Evolutionary conservation across 2,113 vertebrate species (phyloP).

Genomic region (Cynocephalus volans): DNA sequence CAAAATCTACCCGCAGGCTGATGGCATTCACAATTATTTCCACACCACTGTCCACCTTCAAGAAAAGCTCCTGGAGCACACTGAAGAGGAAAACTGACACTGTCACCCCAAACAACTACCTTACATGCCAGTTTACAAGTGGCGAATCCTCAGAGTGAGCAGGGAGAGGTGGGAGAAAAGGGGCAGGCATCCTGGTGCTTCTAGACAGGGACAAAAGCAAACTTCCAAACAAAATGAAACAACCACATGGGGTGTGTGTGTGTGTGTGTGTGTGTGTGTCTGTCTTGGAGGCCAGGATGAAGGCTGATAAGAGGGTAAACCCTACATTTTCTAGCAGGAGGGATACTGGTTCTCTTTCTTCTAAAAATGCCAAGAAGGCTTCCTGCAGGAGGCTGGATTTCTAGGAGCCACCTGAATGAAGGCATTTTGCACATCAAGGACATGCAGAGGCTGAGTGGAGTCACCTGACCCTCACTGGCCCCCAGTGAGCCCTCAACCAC

Average conservation of each 20-base stretch:
- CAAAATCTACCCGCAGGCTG: neutral
- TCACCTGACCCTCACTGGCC: neutral
- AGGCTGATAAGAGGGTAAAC: neutral
- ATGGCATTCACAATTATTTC: neutral
- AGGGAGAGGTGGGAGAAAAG: fast-evolving
- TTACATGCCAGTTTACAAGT: fast-evolving
- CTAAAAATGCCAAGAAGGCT: neutral
- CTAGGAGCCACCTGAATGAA: neutral
- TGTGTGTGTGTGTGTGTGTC: neutral
- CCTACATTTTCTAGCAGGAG: neutral
- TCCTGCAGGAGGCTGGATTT: neutral
- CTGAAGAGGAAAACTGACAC: neutral
- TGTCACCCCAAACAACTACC: neutral
- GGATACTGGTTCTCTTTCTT: neutral
- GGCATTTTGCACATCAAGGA: neutral
- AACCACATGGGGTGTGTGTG: neutral
- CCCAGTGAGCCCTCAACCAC: neutral
- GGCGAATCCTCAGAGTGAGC: neutral
- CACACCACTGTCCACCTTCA: neutral
- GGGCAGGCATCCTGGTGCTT: neutral
- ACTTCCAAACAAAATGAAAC: neutral
- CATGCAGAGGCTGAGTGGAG: fast-evolving
- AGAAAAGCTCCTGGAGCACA: neutral
- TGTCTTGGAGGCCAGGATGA: neutral
- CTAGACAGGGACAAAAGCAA: neutral